Conservation (phyloP, 2,888 invertebrate genomes). For the Ophion ventricosus region DNA sequence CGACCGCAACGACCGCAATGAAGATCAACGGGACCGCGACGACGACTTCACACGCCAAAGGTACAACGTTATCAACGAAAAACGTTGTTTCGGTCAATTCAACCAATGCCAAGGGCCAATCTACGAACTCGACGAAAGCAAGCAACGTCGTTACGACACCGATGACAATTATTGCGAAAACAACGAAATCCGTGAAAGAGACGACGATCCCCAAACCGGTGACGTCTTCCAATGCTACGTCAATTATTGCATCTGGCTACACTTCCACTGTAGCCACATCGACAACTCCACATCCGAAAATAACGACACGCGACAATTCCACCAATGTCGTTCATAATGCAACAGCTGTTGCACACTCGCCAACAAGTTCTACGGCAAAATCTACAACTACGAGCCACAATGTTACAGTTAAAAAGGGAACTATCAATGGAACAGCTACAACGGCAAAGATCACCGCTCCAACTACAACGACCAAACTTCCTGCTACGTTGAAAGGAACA, state of each 20-base stretch:
- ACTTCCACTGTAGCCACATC: neutral
- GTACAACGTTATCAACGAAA: slow-evolving; percentile 30
- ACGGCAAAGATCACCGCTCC: neutral
- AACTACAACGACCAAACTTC: neutral
- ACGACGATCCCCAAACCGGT: slow-evolving; percentile 32
- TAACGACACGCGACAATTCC: neutral
- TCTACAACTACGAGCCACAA: neutral
- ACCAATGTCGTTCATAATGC: neutral
- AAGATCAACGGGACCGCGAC: slow-evolving; percentile 14
- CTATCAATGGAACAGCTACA: neutral
- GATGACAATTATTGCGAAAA: neutral
- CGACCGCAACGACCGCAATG: slow-evolving; percentile 7
- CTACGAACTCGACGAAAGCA: neutral
- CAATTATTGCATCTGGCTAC: neutral
- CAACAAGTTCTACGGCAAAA: neutral
- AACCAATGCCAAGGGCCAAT: neutral
- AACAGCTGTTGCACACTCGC: neutral
- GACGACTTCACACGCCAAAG: slow-evolving; percentile 4
- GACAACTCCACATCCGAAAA: slow-evolving; percentile 11
- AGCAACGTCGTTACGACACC: neutral
- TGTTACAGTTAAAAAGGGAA: neutral
- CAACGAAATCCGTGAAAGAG: neutral
- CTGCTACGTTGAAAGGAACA: slow-evolving; percentile 12
- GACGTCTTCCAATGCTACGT: neutral
- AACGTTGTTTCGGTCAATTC: slow-evolving; percentile 15